Base-by-base conservation (phyloP, 2,113 vertebrate genomes). In the Okapia johnstoni region DNA sequence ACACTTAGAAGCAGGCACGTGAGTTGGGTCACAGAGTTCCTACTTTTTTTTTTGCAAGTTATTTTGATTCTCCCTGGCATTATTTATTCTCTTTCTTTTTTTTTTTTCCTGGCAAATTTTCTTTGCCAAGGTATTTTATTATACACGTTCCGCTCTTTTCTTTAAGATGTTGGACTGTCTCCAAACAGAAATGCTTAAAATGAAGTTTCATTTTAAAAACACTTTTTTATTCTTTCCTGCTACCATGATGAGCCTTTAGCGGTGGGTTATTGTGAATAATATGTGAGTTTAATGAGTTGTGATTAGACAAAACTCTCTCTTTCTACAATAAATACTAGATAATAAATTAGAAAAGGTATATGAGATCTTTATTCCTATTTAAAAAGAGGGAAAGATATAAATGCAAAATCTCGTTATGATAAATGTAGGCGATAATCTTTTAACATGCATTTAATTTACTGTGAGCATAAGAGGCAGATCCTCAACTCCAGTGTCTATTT, bases 331-430 rank as follows among this genome's bases (percentile, higher is more conserved):
- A 98, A 99, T 98, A 98, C 97, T 91, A 92, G 93, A 92, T 95
- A 97, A 98, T 98, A 99, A 98, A 98, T 99, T 98, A 98, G 98
- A 98, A 98, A 98, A 98, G 96, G 92, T 96, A 96, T 96, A 97
- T 28, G 81, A 97, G 97, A 98, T 98, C 98, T 98, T 98, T 98
- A 98, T 97, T 98, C 93, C 93, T 97, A 97, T 97, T 99, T 98
- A 98, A 98, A 98, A 98, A 94, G 96, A 86, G 92, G 96, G 97
- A 97, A 98, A 97, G 96, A 97, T 95, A 91, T 94, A 5, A 6
- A 98, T 96, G 98, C 98, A 98, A 98, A 98, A 98, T 98, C 98
- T 98, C 98, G 98, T 98, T 98, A 97, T 98, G 98, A 98, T 98
- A 98, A 98, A 99, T 98, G 96, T 97, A 98, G 97, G 98, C 98